These are phyloP conservation scores for Galeruca laticollis DNA, from an alignment of 2,888 invertebrate species.

Conservation along the genomic window DNA sequence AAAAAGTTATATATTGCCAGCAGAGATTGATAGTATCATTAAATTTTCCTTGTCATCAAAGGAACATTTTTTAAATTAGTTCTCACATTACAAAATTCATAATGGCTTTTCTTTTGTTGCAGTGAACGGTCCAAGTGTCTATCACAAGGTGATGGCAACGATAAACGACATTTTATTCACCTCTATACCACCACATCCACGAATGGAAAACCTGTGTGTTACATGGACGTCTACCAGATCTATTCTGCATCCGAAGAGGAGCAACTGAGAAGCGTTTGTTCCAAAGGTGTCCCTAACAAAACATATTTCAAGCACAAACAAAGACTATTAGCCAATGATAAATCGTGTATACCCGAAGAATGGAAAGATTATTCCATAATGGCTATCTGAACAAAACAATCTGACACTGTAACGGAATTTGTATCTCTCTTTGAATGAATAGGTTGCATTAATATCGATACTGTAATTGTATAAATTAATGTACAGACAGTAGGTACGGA, in stretches of 20 bases:
- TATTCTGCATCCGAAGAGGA: constrained; percentile 48
- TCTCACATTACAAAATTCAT: not conserved
- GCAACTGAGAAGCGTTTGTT: constrained; percentile 45
- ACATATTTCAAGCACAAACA: constrained; percentile 43
- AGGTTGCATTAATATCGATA: not conserved
- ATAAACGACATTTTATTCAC: constrained; percentile 52
- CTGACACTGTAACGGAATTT: not conserved
- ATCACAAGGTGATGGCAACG: constrained; percentile 21
- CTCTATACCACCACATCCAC: constrained; percentile 48
- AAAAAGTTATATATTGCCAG: too few species aligned
- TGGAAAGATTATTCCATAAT: constrained; percentile 41
- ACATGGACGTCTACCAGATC: constrained; percentile 55
- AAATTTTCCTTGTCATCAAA: too few species aligned
- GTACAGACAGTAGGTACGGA: too few species aligned
- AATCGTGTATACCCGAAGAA: constrained; percentile 17
- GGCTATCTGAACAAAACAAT: constrained; percentile 21
- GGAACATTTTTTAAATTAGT: too few species aligned
- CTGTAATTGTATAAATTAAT: not conserved
- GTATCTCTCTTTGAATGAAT: not conserved
- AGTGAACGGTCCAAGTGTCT: not conserved
- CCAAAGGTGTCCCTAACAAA: constrained; percentile 46
- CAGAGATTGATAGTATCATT: too few species aligned
- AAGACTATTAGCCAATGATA: constrained; percentile 11
- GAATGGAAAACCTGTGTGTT: constrained; percentile 50
- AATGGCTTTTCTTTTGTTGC: not conserved